Conservation (phyloP, 2,797 vertebrate genomes). For the Remorina albescens region DNA sequence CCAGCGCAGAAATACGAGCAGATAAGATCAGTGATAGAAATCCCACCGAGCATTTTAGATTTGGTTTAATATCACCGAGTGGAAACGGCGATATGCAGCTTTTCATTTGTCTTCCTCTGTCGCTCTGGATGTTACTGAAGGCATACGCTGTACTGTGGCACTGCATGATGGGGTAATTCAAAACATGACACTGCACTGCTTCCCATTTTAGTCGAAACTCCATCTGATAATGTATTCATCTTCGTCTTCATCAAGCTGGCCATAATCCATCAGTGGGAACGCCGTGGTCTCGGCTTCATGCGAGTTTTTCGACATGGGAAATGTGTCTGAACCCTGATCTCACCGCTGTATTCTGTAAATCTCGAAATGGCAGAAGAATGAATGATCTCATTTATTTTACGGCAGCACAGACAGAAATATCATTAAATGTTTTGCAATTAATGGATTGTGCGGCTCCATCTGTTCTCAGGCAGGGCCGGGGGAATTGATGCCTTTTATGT, state of each 20-base stretch:
- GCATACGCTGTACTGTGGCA: not conserved
- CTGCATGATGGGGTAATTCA: slow-evolving; percentile 39
- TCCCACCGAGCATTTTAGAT: slow-evolving; percentile 28
- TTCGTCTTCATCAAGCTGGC: slow-evolving; percentile 68
- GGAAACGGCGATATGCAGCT: slow-evolving; percentile 28
- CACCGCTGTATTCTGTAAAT: slow-evolving; percentile 27
- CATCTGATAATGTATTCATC: slow-evolving; percentile 52
- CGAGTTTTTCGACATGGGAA: slow-evolving; percentile 50
- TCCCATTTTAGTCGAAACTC: slow-evolving; percentile 47
- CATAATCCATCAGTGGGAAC: slow-evolving; percentile 62
- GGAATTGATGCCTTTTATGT: slow-evolving; percentile 33
- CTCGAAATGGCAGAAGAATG: slow-evolving; percentile 29
- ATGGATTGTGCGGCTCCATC: slow-evolving; percentile 9
- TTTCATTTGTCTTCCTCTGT: slow-evolving; percentile 32
- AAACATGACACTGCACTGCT: slow-evolving; percentile 44
- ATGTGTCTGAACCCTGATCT: slow-evolving; percentile 63
- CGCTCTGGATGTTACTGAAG: slow-evolving; percentile 12
- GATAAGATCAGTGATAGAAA: slow-evolving; percentile 34
- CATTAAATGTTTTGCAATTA: slow-evolving; percentile 34
- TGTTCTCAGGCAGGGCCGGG: slow-evolving; percentile 9
- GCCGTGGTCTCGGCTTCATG: slow-evolving; percentile 30
- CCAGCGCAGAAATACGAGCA: slow-evolving; percentile 17
- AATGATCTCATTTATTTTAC: slow-evolving; percentile 36
- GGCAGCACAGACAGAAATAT: slow-evolving; percentile 24
- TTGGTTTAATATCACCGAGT: slow-evolving; percentile 28